These are phyloP conservation scores for Leucosticte australis DNA, from an alignment of 2,113 vertebrate genomes.

Conservation along the genomic window DNA sequence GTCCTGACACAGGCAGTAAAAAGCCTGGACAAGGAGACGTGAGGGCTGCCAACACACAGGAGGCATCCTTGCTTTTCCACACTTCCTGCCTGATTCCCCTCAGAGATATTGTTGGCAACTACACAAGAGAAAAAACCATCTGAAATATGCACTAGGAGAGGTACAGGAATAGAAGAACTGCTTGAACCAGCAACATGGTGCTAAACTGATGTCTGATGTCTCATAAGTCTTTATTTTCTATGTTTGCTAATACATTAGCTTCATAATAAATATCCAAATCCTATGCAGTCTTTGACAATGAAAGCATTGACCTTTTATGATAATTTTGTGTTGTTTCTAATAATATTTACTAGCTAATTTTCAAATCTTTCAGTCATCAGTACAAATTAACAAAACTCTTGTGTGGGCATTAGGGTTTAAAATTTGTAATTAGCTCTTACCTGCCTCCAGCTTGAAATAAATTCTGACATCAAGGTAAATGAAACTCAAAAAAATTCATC, in stretches of 20 bases:
- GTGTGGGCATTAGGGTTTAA: background rate
- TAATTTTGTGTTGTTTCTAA: background rate
- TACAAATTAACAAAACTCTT: background rate
- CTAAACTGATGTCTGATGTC: background rate
- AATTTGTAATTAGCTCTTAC: background rate
- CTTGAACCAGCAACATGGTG: background rate
- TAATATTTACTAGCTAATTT: slow-evolving; percentile 5
- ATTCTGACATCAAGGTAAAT: background rate
- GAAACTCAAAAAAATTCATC: background rate
- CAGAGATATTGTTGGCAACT: background rate
- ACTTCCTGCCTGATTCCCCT: background rate
- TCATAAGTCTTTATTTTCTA: background rate
- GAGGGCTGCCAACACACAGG: background rate
- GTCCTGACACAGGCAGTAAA: background rate
- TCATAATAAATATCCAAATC: background rate
- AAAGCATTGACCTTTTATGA: background rate
- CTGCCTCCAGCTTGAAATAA: background rate
- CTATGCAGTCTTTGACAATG: background rate
- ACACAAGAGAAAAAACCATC: background rate
- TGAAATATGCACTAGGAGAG: background rate
- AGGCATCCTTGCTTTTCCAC: background rate
- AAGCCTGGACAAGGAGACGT: background rate
- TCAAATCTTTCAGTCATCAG: background rate
- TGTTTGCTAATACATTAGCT: background rate
- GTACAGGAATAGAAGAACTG: background rate